Evolutionary conservation across 2,888 invertebrate genomes (phyloP).

Genomic region (Coelinius sp.): DNA sequence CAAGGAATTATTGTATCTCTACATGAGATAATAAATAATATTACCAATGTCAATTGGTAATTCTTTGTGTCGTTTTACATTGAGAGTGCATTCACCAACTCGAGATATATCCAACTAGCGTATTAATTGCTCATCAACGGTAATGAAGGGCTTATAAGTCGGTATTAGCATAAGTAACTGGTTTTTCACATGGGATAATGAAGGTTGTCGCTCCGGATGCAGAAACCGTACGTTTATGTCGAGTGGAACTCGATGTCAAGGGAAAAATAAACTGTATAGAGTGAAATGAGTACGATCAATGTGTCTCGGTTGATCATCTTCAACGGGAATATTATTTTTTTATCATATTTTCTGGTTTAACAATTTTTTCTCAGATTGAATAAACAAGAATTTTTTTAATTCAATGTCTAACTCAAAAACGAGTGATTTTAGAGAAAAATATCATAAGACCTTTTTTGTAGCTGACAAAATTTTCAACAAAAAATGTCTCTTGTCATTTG

Average conservation of each 20-base stretch:
- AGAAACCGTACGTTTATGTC: not conserved
- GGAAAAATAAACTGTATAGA: conserved; percentile 33
- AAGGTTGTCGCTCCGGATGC: conserved; percentile 7
- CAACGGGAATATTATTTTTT: conserved; percentile 24
- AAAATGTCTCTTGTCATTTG: too few relatives aligned
- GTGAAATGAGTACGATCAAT: conserved; percentile 21
- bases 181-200: conserved; percentile 52
- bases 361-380: too few relatives aligned
- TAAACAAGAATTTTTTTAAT: too few relatives aligned
- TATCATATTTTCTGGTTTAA: too few relatives aligned
- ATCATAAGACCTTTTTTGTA: too few relatives aligned
- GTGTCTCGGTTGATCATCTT: conserved; percentile 8
- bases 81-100: conserved; percentile 22
- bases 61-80: conserved; percentile 35
- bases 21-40: not conserved
- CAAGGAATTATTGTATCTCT: not conserved
- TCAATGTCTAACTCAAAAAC: too few relatives aligned
- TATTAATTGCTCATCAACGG: conserved; percentile 69
- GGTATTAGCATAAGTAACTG: conserved; percentile 69
- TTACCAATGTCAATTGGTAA: not conserved
- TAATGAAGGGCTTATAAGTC: conserved; percentile 69
- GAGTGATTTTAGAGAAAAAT: too few relatives aligned
- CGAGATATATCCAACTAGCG: conserved; percentile 48
- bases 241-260: conserved; percentile 7
- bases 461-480: too few relatives aligned